Percentiles rank a stretch among this genome's conserved stretches.
These are phyloP conservation scores for Eidolon dupreanum DNA, from an alignment of 2,797 vertebrate species.

Conservation along the genomic window DNA sequence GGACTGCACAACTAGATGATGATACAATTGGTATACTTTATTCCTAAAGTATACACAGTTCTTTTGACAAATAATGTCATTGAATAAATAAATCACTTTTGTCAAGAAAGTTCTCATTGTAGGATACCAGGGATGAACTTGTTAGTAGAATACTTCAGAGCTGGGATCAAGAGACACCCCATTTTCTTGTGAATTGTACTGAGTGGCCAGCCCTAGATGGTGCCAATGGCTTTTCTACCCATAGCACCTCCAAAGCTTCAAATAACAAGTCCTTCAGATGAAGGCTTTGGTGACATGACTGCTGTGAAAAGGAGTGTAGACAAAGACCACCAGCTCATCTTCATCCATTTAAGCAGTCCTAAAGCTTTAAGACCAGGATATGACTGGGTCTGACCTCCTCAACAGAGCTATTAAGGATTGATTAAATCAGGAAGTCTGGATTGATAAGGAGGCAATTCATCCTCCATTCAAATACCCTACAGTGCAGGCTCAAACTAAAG, in stretches of 20 bases:
- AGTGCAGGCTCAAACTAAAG: background rate
- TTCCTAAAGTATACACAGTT: background rate
- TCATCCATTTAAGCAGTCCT: background rate
- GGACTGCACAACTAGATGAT: background rate
- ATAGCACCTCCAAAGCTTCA: background rate
- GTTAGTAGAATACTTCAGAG: background rate
- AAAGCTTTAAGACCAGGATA: background rate
- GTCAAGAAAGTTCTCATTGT: background rate
- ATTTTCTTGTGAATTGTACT: slow-evolving; percentile 24
- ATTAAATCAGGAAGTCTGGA: background rate
- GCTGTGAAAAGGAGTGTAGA: background rate
- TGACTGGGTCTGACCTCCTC: background rate
- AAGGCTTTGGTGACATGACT: background rate
- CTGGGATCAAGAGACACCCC: background rate
- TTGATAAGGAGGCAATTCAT: background rate
- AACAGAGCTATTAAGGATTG: background rate
- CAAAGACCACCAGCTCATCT: background rate
- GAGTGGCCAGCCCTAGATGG: background rate
- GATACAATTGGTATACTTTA: background rate
- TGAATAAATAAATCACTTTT: slow-evolving; percentile 11
- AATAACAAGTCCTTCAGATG: background rate
- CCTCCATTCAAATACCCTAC: background rate
- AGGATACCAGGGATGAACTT: background rate
- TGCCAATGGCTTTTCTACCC: background rate
- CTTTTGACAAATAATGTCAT: background rate